These are phyloP conservation scores for Stenotaenia linearis DNA, from an alignment of 2,888 invertebrate genomes.

Conservation along the genomic window DNA sequence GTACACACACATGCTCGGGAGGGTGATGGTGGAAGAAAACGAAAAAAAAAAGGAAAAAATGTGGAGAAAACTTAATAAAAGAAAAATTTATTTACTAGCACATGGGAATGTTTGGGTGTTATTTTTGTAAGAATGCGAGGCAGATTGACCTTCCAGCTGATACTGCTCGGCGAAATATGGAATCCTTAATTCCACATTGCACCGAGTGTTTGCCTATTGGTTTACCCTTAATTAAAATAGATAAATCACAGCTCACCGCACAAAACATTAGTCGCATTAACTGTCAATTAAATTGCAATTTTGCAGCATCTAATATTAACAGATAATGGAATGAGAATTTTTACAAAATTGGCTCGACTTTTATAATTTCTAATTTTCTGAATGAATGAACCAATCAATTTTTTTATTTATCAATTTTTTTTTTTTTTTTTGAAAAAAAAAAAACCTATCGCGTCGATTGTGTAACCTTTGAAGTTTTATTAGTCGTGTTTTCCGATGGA, in stretches of 20 bases:
- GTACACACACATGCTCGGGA: neutral
- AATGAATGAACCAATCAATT: neutral
- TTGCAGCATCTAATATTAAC: neutral
- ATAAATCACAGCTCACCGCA: neutral
- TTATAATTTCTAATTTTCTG: neutral
- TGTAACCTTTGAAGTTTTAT: neutral
- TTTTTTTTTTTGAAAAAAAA: neutral
- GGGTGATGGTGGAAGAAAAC: neutral
- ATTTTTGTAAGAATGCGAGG: neutral
- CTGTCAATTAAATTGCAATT: neutral
- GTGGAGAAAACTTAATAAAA: constrained; percentile 2
- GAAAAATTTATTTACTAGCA: constrained; percentile 24
- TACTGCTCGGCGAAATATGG: neutral
- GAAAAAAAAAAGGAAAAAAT: neutral
- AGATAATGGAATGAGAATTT: neutral
- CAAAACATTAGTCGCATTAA: neutral
- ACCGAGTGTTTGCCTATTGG: neutral
- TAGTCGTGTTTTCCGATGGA: neutral
- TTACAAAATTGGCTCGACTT: neutral
- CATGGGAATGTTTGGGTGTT: constrained; percentile 10
- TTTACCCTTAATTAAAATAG: neutral
- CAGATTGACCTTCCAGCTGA: neutral
- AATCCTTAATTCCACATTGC: neutral
- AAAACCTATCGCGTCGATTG: neutral
- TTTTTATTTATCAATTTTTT: neutral